phyloP scores from a whole-genome alignment of 64 coral and sea anemone species.

The Cladopsammia gracilis region DNA sequence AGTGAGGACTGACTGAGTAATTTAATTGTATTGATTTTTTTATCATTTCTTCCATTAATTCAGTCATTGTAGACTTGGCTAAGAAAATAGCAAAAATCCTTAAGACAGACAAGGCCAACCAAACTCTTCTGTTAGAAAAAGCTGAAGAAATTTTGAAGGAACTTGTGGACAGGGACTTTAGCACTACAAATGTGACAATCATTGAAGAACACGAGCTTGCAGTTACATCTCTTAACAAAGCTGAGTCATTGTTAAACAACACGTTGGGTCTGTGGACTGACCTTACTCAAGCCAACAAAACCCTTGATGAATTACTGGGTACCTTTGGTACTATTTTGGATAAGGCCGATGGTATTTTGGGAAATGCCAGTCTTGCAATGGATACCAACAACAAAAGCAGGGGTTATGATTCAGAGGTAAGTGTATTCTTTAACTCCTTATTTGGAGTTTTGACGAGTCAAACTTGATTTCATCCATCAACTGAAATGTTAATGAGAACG shows the following conservation, averaged over 20 bases:
- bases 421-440: background rate
- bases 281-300: slow-evolving; percentile 53
- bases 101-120: slow-evolving; percentile 81
- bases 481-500: too few species aligned
- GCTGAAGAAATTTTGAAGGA: slow-evolving; percentile 86
- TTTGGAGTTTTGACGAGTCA: background rate
- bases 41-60: background rate
- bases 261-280: slow-evolving; percentile 65
- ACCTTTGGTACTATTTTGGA: slow-evolving; percentile 73
- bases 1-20: too few species aligned
- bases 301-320: slow-evolving; percentile 67
- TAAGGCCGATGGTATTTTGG: slow-evolving; percentile 41
- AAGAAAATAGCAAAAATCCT: slow-evolving; percentile 68
- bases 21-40: background rate
- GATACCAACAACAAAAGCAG: slow-evolving; percentile 65
- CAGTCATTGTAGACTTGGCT: slow-evolving; percentile 75
- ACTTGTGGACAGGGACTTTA: slow-evolving; percentile 74
- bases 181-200: slow-evolving; percentile 48
- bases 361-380: slow-evolving; percentile 58
- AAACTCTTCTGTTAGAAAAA: slow-evolving; percentile 84
- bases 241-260: slow-evolving; percentile 59
- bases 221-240: slow-evolving; percentile 10
- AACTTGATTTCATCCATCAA: background rate
- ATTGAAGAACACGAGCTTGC: slow-evolving; percentile 49
- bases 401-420: slow-evolving; percentile 77